A percentile compares a stretch with the other conserved stretches of the same genome.
Conservation (phyloP, 2,113 vertebrate genomes). For the Triplophysa siluroides region DNA sequence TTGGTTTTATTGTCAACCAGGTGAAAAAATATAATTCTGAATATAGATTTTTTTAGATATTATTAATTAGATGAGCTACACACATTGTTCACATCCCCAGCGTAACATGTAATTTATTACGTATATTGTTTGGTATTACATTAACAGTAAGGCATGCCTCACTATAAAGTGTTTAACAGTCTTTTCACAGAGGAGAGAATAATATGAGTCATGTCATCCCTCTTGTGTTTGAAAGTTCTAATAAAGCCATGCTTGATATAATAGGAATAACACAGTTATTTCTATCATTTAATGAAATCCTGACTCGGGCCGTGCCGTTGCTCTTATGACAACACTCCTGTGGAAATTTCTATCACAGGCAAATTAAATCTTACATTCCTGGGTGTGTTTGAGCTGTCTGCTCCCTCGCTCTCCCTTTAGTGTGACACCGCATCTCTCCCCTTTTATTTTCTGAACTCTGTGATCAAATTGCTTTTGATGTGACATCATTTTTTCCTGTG, state of each 20-base stretch:
- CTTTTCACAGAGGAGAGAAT: neutral
- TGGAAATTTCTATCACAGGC: neutral
- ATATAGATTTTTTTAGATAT: too few species aligned
- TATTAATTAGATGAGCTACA: too few species aligned
- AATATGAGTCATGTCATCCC: neutral
- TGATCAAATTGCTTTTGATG: conserved; percentile 49
- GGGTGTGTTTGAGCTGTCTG: conserved; percentile 30
- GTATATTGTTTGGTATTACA: too few species aligned
- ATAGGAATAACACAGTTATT: conserved; percentile 13
- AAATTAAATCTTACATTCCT: conserved; percentile 35
- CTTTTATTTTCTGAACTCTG: conserved; percentile 25
- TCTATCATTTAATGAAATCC: neutral
- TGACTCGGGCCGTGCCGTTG: neutral
- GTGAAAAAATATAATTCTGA: too few species aligned
- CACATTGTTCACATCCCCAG: too few species aligned
- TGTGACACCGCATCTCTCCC: conserved; percentile 6
- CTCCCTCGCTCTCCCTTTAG: conserved; percentile 22
- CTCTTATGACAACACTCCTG: conserved; percentile 18
- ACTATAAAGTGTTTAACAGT: neutral
- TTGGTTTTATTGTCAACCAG: too few species aligned
- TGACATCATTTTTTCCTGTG: conserved; percentile 29
- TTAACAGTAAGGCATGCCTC: too few species aligned
- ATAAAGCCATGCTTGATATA: conserved; percentile 25
- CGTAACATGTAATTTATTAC: too few species aligned
- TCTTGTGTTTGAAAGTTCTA: conserved; percentile 6